A percentile compares a stretch with the other conserved stretches of the same genome.
Conservation (phyloP, 2,797 vertebrate species). For the Diplodus puntazzo region DNA sequence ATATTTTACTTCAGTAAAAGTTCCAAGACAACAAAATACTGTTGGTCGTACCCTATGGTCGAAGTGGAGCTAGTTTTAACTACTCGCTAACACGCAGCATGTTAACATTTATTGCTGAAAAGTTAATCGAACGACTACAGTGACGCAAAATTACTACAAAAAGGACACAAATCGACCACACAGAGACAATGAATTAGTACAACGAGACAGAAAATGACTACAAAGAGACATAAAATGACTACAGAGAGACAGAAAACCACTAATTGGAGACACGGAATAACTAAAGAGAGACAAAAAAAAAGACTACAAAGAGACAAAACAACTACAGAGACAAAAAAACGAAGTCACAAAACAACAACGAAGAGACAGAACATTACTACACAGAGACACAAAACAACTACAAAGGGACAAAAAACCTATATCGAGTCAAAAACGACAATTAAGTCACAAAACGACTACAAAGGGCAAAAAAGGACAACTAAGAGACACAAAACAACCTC, state of each 20-base stretch:
- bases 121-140: neutral
- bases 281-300: neutral
- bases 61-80: neutral
- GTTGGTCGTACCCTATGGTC: too few relatives aligned
- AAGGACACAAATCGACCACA: too few relatives aligned
- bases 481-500: too few relatives aligned
- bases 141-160: neutral
- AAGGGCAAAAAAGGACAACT: too few relatives aligned
- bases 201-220: neutral
- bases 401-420: too few relatives aligned
- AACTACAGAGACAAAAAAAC: too few relatives aligned
- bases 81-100: neutral
- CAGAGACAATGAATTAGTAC: neutral
- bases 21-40: too few relatives aligned
- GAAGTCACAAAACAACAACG: neutral
- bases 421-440: too few relatives aligned
- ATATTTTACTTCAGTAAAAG: neutral
- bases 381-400: too few relatives aligned
- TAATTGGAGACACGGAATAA: too few relatives aligned
- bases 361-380: neutral
- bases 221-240: neutral
- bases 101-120: neutral
- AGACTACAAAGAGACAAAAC: neutral
- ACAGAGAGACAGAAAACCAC: neutral
- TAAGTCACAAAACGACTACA: too few relatives aligned